Evolutionary conservation across 2,888 invertebrate species (phyloP).

Genomic region (Teinopalpus imperialis): DNA sequence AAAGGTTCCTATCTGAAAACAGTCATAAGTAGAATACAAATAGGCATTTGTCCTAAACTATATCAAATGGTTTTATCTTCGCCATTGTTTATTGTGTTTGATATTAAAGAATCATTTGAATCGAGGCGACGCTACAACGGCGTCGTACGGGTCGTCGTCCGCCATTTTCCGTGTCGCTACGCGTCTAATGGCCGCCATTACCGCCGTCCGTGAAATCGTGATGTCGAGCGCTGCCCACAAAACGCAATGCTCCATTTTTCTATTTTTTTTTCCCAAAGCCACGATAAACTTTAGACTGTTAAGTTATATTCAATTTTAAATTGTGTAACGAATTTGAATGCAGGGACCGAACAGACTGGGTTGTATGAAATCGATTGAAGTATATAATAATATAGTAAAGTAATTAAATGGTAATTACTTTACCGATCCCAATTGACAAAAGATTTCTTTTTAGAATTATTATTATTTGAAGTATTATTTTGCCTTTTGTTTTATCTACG

Average conservation of each 20-base stretch:
- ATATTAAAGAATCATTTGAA: constrained; percentile 34
- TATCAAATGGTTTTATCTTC: not conserved
- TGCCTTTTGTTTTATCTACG: too few relatives aligned
- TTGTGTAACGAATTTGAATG: too few relatives aligned
- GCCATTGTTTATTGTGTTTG: constrained; percentile 19
- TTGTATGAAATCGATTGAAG: too few relatives aligned
- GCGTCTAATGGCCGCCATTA: constrained; percentile 64
- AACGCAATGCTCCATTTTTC: constrained; percentile 60
- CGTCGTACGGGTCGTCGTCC: constrained; percentile 54
- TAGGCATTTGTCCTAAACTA: not conserved
- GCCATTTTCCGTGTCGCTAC: constrained; percentile 62
- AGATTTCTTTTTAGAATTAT: too few relatives aligned
- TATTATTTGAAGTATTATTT: too few relatives aligned
- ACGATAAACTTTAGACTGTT: constrained; percentile 11
- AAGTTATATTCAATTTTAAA: too few relatives aligned
- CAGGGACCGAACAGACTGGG: too few relatives aligned
- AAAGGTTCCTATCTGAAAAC: too few relatives aligned
- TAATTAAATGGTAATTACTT: too few relatives aligned
- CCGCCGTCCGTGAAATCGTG: constrained; percentile 66
- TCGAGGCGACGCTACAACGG: constrained; percentile 26
- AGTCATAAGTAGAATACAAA: too few relatives aligned
- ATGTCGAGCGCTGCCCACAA: constrained; percentile 63
- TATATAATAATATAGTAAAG: too few relatives aligned
- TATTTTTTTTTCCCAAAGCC: constrained; percentile 33
- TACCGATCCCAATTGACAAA: too few relatives aligned